phyloP scores from a whole-genome alignment of 2,888 invertebrate species.

The Caenorhabditis sinica region DNA sequence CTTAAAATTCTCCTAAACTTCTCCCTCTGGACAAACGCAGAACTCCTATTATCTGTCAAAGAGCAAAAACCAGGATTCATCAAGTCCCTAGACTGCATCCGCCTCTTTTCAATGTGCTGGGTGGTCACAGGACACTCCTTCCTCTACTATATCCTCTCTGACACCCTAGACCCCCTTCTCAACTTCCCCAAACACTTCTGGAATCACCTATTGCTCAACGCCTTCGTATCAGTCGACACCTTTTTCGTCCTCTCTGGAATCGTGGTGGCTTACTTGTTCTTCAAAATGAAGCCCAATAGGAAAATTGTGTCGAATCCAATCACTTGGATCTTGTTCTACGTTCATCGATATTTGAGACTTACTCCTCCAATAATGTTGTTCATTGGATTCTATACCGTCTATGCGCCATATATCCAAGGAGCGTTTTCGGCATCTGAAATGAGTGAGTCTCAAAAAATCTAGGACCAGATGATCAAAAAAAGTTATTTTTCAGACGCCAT shows the following conservation, averaged over 20 bases:
- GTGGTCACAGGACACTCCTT: slow-evolving; percentile 70
- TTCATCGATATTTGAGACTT: slow-evolving; percentile 73
- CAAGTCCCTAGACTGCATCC: slow-evolving; percentile 72
- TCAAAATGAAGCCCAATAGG: slow-evolving; percentile 56
- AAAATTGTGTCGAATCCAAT: slow-evolving; percentile 49
- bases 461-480: no score
- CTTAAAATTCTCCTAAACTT: slow-evolving; percentile 53
- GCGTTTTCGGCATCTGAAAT: slow-evolving; percentile 49
- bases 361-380: slow-evolving; percentile 67
- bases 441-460: slow-evolving; percentile 29
- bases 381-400: slow-evolving; percentile 65
- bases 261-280: slow-evolving; percentile 74
- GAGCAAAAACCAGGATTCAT: slow-evolving; percentile 70
- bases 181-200: slow-evolving; percentile 34
- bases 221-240: slow-evolving; percentile 76
- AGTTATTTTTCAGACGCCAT: slow-evolving; percentile 42
- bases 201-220: slow-evolving; percentile 64
- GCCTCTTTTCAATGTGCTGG: slow-evolving; percentile 76
- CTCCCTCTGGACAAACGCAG: slow-evolving; percentile 66
- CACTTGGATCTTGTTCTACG: slow-evolving; percentile 77
- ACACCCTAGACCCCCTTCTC: slow-evolving; percentile 24
- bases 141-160: slow-evolving; percentile 5
- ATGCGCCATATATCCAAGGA: slow-evolving; percentile 53
- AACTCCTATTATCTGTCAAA: slow-evolving; percentile 43
- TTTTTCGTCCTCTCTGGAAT: slow-evolving; percentile 79